phyloP scores from a whole-genome alignment of 2,797 vertebrate species.

The Rhinatrema bivittatum region DNA sequence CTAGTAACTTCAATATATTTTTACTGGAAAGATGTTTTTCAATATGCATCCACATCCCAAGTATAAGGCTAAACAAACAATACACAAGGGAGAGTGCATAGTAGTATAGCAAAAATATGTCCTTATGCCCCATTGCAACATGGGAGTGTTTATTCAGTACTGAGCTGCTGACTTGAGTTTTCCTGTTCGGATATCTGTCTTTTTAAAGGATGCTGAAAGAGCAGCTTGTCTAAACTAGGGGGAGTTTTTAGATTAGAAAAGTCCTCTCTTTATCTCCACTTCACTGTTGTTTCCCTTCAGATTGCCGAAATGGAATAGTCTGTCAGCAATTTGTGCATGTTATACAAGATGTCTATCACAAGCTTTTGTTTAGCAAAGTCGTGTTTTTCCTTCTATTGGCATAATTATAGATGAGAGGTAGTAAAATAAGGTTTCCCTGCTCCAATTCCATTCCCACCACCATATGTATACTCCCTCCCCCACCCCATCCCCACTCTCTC shows the following conservation, averaged over 20 bases:
- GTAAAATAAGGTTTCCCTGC: too few relatives aligned
- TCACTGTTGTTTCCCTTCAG: background rate
- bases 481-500: too few relatives aligned
- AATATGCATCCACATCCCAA: too few relatives aligned
- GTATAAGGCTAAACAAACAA: background rate
- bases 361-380: too few relatives aligned
- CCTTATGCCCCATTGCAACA: background rate
- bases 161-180: background rate
- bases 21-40: too few relatives aligned
- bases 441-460: too few relatives aligned
- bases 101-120: background rate
- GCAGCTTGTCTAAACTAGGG: background rate
- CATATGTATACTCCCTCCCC: too few relatives aligned
- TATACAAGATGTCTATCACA: too few relatives aligned
- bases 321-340: background rate
- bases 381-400: too few relatives aligned
- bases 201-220: background rate
- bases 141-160: background rate
- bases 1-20: too few relatives aligned
- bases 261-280: background rate
- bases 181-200: background rate
- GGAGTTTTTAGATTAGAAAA: background rate
- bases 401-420: too few relatives aligned
- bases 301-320: background rate
- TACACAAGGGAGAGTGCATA: background rate